Evolutionary conservation across 1,140 invertebrate species (phyloP).

Genomic region (Ladona fulva): DNA sequence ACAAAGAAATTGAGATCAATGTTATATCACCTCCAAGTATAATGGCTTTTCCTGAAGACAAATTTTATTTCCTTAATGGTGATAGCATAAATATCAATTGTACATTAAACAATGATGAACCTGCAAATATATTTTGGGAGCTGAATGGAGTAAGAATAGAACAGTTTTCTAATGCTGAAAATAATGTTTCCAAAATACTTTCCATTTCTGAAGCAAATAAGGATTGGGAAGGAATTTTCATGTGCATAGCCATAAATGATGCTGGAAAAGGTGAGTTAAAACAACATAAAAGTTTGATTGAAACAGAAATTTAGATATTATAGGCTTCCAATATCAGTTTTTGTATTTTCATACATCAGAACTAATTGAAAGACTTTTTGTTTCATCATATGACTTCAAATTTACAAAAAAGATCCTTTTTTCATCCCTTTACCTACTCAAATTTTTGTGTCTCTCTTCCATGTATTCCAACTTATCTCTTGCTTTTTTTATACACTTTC

Average conservation of each 20-base stretch:
- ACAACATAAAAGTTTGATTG: too few species aligned
- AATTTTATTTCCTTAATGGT: not conserved
- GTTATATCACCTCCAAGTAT: not conserved
- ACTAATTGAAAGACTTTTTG: too few species aligned
- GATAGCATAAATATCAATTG: not conserved
- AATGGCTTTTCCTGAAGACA: not conserved
- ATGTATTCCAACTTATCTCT: too few species aligned
- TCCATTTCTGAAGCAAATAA: not conserved
- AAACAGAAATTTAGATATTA: too few species aligned
- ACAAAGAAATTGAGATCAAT: not conserved
- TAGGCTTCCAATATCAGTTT: too few species aligned
- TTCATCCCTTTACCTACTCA: too few species aligned
- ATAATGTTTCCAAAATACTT: not conserved
- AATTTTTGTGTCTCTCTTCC: too few species aligned
- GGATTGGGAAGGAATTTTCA: not conserved
- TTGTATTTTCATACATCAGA: too few species aligned
- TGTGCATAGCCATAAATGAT: not conserved
- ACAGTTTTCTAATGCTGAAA: not conserved
- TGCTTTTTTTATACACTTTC: too few species aligned
- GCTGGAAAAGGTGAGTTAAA: not conserved
- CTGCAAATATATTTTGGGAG: not conserved
- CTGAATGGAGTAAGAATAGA: not conserved
- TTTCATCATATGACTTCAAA: too few species aligned
- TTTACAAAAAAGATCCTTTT: too few species aligned
- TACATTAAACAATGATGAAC: not conserved